These are phyloP conservation scores for Martes flavigula DNA, from an alignment of 2,797 vertebrate genomes.

Conservation along the genomic window DNA sequence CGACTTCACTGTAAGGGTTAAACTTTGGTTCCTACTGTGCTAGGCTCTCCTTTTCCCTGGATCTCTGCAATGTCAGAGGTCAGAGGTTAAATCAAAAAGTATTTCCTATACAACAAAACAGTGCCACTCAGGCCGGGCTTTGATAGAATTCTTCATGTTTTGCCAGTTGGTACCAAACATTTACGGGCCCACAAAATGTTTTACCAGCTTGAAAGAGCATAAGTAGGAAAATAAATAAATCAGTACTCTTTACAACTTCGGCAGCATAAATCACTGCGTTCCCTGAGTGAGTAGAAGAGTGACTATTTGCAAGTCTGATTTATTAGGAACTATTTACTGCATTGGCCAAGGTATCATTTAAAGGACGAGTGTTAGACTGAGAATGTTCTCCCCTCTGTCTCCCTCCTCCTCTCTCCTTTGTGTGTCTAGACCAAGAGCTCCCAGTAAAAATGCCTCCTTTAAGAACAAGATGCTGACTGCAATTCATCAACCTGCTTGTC, in stretches of 20 bases:
- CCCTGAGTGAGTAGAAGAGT: conserved; percentile 21
- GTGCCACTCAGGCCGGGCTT: conserved; percentile 6
- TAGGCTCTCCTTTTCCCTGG: neutral
- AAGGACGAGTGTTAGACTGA: conserved; percentile 39
- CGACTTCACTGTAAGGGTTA: neutral
- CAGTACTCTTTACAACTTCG: conserved; percentile 47
- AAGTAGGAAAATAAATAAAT: conserved; percentile 68
- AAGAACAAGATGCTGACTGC: conserved; percentile 61
- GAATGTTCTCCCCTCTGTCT: neutral
- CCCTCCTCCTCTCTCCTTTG: neutral
- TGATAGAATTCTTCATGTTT: conserved; percentile 54
- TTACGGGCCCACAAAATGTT: conserved; percentile 73
- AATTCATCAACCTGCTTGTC: conserved; percentile 66
- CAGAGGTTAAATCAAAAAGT: conserved; percentile 57
- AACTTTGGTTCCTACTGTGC: neutral
- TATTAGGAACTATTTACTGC: conserved; percentile 66
- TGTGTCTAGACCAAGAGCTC: conserved; percentile 61
- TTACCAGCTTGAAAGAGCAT: conserved; percentile 67
- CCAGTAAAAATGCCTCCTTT: conserved; percentile 68
- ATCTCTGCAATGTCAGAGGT: conserved; percentile 50
- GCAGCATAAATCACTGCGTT: conserved; percentile 52
- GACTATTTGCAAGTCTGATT: conserved; percentile 65
- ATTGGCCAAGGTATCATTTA: conserved; percentile 38
- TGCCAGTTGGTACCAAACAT: conserved; percentile 67
- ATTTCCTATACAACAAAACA: conserved; percentile 56